Base-by-base conservation (phyloP, 2,888 invertebrate genomes). In the Ormyrus nitidulus region DNA sequence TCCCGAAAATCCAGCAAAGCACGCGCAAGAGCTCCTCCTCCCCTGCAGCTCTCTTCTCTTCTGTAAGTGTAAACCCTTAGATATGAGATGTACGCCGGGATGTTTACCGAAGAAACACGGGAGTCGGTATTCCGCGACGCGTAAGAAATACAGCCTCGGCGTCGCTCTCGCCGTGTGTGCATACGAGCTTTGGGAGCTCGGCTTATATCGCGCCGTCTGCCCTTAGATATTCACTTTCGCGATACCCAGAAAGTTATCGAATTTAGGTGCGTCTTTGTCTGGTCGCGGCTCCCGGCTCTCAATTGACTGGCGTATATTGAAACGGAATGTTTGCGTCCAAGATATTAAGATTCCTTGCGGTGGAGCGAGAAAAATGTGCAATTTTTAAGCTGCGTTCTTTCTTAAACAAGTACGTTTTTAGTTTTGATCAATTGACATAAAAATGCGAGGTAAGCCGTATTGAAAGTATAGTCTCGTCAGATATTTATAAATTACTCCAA, bases 271-370 rank as follows among this genome's bases (percentile, higher is more conserved):
- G 59, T n/a, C 11, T 49, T 13, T 19, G 13, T 76, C 79, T 58
- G 73, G 79, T 83, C 73, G 66, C 68, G 73, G 62, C 65, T 66
- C 68, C 0, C 19, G 19, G 19, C 19, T 19, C 19, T 19, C 19
- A 19, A 19, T 19, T 19, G 19, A 19, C 19, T 19, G 19, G 19
- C 19, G 19, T 19, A 19, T 19, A 19, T 19, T 19, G 19, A 19
- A 19, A 19, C 19, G 19, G 19, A 19, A 19, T 19, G 19, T 19
- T 19, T 19, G 19, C 2, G 19, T 19, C 19, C 19, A 19, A 19
- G 19, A 19, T 19, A 19, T 19, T 19, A 19, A 19, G 19, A 19
- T 19, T 19, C 19, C 19, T 19, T 2, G 19, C 19, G 19, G 19
- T 2, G 19, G 1, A 2, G 19, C 19, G 19, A 19, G 19, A 19